Evolutionary conservation across 2,113 vertebrate species (phyloP).

Genomic region (Ptychochromis oligacanthus): DNA sequence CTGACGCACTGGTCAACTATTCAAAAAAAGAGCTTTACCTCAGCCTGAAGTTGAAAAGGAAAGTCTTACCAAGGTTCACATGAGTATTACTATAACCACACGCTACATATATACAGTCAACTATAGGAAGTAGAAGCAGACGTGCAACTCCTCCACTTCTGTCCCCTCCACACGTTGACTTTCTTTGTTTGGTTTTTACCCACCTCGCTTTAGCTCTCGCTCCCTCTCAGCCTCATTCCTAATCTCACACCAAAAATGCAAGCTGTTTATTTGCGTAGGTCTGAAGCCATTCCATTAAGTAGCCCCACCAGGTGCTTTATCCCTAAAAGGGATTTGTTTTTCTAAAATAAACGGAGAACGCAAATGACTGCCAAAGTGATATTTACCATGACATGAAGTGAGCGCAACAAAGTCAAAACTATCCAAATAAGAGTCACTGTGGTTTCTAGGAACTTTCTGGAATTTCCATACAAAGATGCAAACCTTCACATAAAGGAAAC

Average conservation of each 20-base stretch:
- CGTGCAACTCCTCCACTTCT: constrained; percentile 19
- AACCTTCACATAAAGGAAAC: neutral
- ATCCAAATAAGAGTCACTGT: constrained; percentile 63
- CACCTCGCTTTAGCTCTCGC: constrained; percentile 15
- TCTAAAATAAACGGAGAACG: constrained; percentile 74
- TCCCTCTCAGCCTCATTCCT: constrained; percentile 50
- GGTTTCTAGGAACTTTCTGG: constrained; percentile 35
- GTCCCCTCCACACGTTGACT: constrained; percentile 51
- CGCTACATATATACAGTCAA: neutral
- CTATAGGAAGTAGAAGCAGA: neutral
- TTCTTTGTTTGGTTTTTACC: constrained; percentile 57
- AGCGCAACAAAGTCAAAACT: constrained; percentile 62
- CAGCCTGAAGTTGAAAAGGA: neutral
- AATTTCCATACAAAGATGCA: constrained; percentile 36
- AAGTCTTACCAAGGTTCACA: neutral
- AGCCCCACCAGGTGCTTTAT: constrained; percentile 88
- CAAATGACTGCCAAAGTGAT: constrained; percentile 66
- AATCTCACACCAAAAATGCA: constrained; percentile 88
- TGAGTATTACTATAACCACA: neutral
- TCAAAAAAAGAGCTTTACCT: neutral
- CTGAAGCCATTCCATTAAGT: constrained; percentile 94
- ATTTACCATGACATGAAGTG: constrained; percentile 68
- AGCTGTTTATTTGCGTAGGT: constrained; percentile 96
- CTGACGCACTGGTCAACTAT: constrained; percentile 34
- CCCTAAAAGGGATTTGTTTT: constrained; percentile 81